Conservation (phyloP, 1,140 invertebrate species). For the Reticulitermes speratus region DNA sequence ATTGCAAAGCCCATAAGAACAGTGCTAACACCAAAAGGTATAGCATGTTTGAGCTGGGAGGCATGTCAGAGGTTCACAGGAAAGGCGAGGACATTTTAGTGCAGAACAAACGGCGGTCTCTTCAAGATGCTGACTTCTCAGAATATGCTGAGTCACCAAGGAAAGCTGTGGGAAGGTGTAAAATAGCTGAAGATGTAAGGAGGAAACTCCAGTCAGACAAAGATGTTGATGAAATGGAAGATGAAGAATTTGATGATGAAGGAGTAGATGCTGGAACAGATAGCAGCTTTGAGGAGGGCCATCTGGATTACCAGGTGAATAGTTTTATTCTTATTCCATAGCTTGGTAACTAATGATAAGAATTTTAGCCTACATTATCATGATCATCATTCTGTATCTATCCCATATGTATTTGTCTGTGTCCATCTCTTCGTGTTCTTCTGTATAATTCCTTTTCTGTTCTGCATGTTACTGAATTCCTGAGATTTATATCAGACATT, state of each 20-base stretch:
- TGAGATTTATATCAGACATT: too few relatives aligned
- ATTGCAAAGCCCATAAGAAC: slow-evolving; percentile 53
- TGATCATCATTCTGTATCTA: too few relatives aligned
- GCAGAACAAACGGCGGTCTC: slow-evolving; percentile 63
- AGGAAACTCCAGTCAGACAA: slow-evolving; percentile 25
- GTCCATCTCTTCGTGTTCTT: too few relatives aligned
- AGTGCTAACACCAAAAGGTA: slow-evolving; percentile 64
- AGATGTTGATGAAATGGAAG: slow-evolving; percentile 32
- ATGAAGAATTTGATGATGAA: slow-evolving; percentile 42
- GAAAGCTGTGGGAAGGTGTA: neutral
- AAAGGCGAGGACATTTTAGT: slow-evolving; percentile 51
- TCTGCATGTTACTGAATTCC: too few relatives aligned
- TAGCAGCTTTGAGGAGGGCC: slow-evolving; percentile 29
- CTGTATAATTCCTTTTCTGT: too few relatives aligned
- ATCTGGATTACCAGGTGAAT: neutral
- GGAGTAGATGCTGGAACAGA: slow-evolving; percentile 48
- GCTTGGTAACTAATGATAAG: too few relatives aligned
- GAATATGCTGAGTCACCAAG: neutral
- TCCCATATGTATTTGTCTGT: too few relatives aligned
- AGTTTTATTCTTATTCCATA: neutral
- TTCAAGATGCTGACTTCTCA: slow-evolving; percentile 55
- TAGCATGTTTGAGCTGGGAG: slow-evolving; percentile 75
- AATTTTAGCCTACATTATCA: too few relatives aligned
- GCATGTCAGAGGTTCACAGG: slow-evolving; percentile 35
- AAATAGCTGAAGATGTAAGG: neutral